Conservation (phyloP, 1,140 invertebrate species). For the Phortica variegata region DNA sequence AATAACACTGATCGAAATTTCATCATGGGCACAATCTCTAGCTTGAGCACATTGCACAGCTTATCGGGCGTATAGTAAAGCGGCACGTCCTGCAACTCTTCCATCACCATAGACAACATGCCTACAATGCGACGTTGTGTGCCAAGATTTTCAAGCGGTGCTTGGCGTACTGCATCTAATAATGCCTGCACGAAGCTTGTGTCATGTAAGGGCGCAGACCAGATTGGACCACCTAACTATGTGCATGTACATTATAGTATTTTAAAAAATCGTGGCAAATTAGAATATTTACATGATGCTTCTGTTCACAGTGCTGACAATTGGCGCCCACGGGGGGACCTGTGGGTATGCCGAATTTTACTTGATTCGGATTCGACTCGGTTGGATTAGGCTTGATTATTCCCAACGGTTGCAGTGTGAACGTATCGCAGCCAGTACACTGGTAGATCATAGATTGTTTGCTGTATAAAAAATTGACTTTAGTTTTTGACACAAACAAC, state of each 20-base stretch:
- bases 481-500: conserved; percentile 6
- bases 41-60: conserved; percentile 67
- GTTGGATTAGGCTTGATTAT: conserved; percentile 62
- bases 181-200: conserved; percentile 70
- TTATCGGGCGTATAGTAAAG: conserved; percentile 80
- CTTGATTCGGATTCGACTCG: conserved; percentile 61
- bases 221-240: conserved; percentile 90
- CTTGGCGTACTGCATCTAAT: conserved; percentile 56
- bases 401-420: conserved; percentile 77
- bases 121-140: conserved; percentile 78
- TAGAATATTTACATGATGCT: conserved; percentile 65
- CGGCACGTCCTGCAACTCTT: conserved; percentile 82
- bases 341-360: conserved; percentile 67
- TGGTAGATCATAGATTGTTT: conserved; percentile 86
- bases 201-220: conserved; percentile 84
- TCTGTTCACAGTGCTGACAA: conserved; percentile 77
- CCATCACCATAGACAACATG: conserved; percentile 68
- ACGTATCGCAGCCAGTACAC: conserved; percentile 83
- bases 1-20: conserved; percentile 85
- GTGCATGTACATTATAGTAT: conserved; percentile 26
- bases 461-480: conserved; percentile 41
- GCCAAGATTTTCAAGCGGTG: conserved; percentile 57
- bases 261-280: too few species aligned
- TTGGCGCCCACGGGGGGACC: conserved; percentile 66
- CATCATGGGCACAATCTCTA: conserved; percentile 66